Evolutionary conservation across 2,888 invertebrate species (phyloP).

Genomic region (Erebia palarica): DNA sequence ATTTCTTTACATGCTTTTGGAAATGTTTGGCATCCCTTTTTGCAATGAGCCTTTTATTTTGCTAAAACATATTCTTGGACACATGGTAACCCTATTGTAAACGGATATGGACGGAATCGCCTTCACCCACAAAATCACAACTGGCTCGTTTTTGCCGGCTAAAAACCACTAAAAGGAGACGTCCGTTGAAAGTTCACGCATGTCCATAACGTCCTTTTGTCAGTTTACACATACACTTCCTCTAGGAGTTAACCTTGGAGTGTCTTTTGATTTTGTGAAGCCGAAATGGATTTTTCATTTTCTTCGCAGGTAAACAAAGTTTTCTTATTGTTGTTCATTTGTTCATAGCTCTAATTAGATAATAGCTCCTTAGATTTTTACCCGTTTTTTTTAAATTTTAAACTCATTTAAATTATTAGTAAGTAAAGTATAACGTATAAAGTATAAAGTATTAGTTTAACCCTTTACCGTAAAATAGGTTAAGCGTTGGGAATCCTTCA

Average conservation of each 20-base stretch:
- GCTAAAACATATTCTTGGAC: not conserved
- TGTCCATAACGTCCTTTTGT: slow-evolving; percentile 46
- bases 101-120: slow-evolving; percentile 74
- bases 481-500: too few species aligned
- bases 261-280: slow-evolving; percentile 21
- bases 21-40: too few species aligned
- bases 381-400: not conserved
- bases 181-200: slow-evolving; percentile 59
- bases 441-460: too few species aligned
- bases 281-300: slow-evolving; percentile 34
- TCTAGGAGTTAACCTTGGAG: slow-evolving; percentile 28
- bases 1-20: too few species aligned
- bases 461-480: too few species aligned
- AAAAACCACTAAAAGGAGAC: slow-evolving; percentile 67
- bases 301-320: slow-evolving; percentile 39
- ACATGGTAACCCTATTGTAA: slow-evolving; percentile 29
- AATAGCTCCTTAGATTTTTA: not conserved
- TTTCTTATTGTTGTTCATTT: not conserved
- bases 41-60: not conserved
- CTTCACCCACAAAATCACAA: slow-evolving; percentile 70
- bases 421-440: too few species aligned
- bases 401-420: too few species aligned
- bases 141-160: slow-evolving; percentile 55
- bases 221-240: slow-evolving; percentile 43
- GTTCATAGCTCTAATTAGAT: not conserved